Base-by-base conservation (phyloP, 2,888 invertebrate species). In the Ceraclea dissimilis region DNA sequence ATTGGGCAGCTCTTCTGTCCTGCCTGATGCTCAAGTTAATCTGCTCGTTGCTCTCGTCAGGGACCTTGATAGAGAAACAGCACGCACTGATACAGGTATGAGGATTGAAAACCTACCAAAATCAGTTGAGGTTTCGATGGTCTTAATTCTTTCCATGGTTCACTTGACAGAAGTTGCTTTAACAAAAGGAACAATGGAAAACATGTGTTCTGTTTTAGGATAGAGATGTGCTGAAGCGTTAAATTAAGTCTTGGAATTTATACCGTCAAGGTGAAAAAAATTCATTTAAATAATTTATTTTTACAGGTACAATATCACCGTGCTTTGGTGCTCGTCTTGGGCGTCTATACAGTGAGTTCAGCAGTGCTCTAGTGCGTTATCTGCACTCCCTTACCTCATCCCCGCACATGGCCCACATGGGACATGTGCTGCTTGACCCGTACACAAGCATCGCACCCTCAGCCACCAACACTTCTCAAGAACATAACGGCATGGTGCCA, bases 51-150 rank as follows among this genome's bases (percentile, higher is more conserved):
- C 90, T 6, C 86, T 96, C 48, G 86, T 96, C 51, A 85, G 90
- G 65, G 95, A 96, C 70, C 78, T 96, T 53, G 96, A 96, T 72
- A 80, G 88, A 52, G 95, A 96, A 75, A 90, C 90, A 1, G 86
- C 91, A 5, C 78, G 89, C 54, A 87, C 90, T 4, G 93, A 92
- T 67, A 84, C 84, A 2, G 78, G 78, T 77, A 56, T 8, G 39
- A 16, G 4, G 26, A 26, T n/a, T n/a, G n/a, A n/a, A n/a, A n/a
- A n/a, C n/a, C n/a, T n/a, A n/a, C n/a, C n/a, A n/a, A n/a, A n/a
- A n/a, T n/a, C n/a, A n/a, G n/a, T n/a, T n/a, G n/a, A n/a, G n/a
- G n/a, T n/a, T n/a, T n/a, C n/a, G n/a, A 2, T 2, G n/a, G n/a
- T n/a, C n/a, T n/a, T n/a, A n/a, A n/a, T n/a, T n/a, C n/a, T n/a